These are phyloP conservation scores for Stenotaenia linearis DNA, from an alignment of 2,888 invertebrate species.

Conservation along the genomic window DNA sequence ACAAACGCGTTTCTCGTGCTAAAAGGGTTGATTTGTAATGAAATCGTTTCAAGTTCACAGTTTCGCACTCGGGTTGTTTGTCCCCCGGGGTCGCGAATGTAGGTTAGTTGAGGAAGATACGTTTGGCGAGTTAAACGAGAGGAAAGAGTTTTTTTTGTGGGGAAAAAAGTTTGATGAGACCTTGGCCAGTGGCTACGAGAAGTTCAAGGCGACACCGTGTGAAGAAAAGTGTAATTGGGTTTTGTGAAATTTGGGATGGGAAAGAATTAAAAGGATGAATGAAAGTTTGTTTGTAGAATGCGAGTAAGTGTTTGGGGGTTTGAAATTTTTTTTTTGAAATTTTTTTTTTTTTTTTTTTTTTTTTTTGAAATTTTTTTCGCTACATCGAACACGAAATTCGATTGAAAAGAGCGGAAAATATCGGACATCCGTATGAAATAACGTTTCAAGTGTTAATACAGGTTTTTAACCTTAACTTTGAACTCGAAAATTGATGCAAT, in stretches of 20 bases:
- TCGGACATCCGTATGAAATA: conserved; percentile 20
- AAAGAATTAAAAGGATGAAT: background rate
- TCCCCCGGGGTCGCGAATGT: background rate
- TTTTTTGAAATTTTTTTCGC: background rate
- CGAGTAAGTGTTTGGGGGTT: background rate
- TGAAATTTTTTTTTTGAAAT: background rate
- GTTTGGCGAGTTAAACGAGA: background rate
- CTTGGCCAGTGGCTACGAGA: conserved; percentile 16
- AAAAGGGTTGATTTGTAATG: background rate
- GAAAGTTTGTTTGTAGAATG: background rate
- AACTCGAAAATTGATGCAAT: conserved; percentile 13
- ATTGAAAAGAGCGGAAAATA: conserved; percentile 24
- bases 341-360: background rate
- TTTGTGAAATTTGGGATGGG: background rate
- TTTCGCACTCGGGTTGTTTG: background rate
- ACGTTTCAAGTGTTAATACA: conserved; percentile 13
- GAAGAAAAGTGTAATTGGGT: conserved; percentile 20
- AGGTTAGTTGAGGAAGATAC: background rate
- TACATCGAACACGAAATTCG: conserved; percentile 24
- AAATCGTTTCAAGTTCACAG: background rate
- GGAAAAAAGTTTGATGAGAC: background rate
- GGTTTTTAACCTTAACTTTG: conserved; percentile 26
- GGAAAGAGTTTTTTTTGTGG: background rate
- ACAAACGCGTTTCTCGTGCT: background rate
- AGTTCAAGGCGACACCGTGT: conserved; percentile 20